Percentiles rank a stretch among this genome's conserved stretches.
phyloP scores from a whole-genome alignment of 2,797 vertebrate species.

The Anguilla anguilla region DNA sequence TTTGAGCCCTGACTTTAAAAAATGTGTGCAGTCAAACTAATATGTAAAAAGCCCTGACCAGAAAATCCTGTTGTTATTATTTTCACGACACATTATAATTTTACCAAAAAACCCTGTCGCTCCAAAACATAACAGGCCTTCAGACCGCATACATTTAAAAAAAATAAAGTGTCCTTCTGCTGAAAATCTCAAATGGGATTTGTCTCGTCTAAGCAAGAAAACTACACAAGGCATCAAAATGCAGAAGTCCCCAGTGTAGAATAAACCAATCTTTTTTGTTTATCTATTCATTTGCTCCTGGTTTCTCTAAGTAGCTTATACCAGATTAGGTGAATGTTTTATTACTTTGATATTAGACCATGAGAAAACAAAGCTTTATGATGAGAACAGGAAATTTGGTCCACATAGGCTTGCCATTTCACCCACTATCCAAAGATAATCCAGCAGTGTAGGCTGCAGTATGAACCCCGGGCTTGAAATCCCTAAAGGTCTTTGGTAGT shows the following conservation, averaged over 20 bases:
- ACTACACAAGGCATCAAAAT: not conserved
- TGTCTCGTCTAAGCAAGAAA: not conserved
- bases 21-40: conserved; percentile 18
- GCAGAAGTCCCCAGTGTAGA: not conserved
- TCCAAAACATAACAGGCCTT: not conserved
- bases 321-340: not conserved
- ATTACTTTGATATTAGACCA: not conserved
- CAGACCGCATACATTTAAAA: conserved; percentile 44
- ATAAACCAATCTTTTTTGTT: not conserved
- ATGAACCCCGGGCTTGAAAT: not conserved
- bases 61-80: conserved; percentile 19
- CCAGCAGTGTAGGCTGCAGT: not conserved
- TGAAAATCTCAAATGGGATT: not conserved
- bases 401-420: not conserved
- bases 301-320: not conserved
- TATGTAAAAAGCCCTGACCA: conserved; percentile 17
- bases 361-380: not conserved
- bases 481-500: not conserved
- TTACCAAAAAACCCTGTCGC: conserved; percentile 32
- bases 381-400: not conserved
- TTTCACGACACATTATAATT: conserved; percentile 46
- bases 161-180: not conserved
- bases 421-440: not conserved
- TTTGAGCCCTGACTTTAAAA: conserved; percentile 36
- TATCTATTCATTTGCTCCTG: not conserved